Conservation (phyloP, 1,140 invertebrate species). For the Drosophila setifemur region DNA sequence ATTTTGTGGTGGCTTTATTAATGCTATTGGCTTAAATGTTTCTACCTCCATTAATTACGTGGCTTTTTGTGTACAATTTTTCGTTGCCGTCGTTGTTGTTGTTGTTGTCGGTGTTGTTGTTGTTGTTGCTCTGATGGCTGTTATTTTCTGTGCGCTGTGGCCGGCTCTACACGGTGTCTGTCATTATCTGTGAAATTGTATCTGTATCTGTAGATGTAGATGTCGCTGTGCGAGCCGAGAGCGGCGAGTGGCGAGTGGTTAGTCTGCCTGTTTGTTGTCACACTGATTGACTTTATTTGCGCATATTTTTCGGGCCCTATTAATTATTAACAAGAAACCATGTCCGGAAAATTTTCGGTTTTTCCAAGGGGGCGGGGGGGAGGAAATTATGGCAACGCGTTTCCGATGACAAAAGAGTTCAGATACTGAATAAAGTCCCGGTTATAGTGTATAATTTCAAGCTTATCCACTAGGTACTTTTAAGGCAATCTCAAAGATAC, state of each 20-base stretch:
- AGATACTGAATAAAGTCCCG: too few species aligned
- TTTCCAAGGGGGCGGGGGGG: background rate
- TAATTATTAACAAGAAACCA: slow-evolving; percentile 68
- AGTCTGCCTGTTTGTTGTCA: slow-evolving; percentile 67
- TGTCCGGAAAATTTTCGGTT: background rate
- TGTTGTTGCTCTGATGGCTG: too few species aligned
- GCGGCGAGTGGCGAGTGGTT: slow-evolving; percentile 22
- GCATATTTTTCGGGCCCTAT: slow-evolving; percentile 64
- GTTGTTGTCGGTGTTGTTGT: slow-evolving; percentile 21
- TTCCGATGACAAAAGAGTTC: too few species aligned
- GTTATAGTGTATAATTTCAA: too few species aligned
- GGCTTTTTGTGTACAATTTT: slow-evolving; percentile 76
- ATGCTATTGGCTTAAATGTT: slow-evolving; percentile 82
- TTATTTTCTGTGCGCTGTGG: slow-evolving; percentile 1
- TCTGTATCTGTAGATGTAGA: background rate
- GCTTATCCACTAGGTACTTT: too few species aligned
- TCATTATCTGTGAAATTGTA: slow-evolving; percentile 6
- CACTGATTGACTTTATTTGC: slow-evolving; percentile 77
- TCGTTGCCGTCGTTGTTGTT: slow-evolving; percentile 23
- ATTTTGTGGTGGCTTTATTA: slow-evolving; percentile 83
- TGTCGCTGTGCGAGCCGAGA: too few species aligned
- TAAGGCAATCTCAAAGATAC: too few species aligned
- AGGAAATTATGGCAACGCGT: too few species aligned
- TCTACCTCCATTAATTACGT: slow-evolving; percentile 82
- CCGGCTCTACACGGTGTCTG: slow-evolving; percentile 15